A percentile compares a stretch with the other conserved stretches of the same genome.
Conservation (phyloP, 2,888 invertebrate species). For the Pristionchus japonicus region DNA sequence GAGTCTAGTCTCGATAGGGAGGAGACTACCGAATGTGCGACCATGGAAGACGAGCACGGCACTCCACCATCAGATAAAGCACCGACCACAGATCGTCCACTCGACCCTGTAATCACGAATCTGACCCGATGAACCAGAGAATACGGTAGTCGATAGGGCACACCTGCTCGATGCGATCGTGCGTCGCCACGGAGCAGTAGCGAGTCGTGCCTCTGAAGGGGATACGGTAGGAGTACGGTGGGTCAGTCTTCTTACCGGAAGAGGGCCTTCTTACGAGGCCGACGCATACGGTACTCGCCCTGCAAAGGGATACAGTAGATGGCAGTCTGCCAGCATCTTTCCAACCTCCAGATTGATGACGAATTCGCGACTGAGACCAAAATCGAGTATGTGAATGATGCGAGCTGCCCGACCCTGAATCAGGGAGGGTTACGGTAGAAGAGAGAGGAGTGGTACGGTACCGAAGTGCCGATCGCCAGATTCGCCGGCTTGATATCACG, state of each 20-base stretch:
- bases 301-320: not conserved
- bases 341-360: not conserved
- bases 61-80: constrained; percentile 40
- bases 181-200: constrained; percentile 45
- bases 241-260: constrained; percentile 16
- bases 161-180: constrained; percentile 45
- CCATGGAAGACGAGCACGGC: constrained; percentile 18
- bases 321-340: not conserved
- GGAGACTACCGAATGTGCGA: not conserved
- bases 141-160: constrained; percentile 27
- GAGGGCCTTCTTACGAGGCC: constrained; percentile 40
- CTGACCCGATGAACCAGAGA: not conserved
- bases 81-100: constrained; percentile 45
- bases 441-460: not conserved
- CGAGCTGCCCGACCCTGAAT: constrained; percentile 25
- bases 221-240: not conserved
- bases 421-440: not conserved
- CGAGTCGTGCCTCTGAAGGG: constrained; percentile 38
- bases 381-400: constrained; percentile 42
- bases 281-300: not conserved
- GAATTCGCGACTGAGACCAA: constrained; percentile 41
- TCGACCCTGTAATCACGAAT: constrained; percentile 34
- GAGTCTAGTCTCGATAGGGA: not conserved
- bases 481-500: constrained; percentile 43
- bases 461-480: constrained; percentile 25